phyloP scores from a whole-genome alignment of 2,888 invertebrate genomes.

The Tiliacea citrago region DNA sequence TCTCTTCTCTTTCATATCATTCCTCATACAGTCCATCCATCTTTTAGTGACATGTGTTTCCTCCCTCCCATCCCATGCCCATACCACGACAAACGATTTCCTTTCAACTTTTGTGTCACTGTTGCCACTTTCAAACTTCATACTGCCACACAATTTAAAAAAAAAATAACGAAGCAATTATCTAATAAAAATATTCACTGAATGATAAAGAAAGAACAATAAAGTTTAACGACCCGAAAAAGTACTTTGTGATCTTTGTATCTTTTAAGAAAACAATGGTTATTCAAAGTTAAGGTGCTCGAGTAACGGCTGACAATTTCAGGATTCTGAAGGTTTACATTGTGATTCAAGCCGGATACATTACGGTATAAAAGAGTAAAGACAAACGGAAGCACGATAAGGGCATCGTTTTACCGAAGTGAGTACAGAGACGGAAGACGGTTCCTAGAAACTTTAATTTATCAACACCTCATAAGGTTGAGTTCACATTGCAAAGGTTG shows the following conservation, averaged over 20 bases:
- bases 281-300: slow-evolving; percentile 21
- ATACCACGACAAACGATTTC: no score
- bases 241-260: slow-evolving; percentile 17
- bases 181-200: neutral
- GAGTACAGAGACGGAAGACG: neutral
- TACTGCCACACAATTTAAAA: neutral
- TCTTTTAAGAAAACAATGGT: slow-evolving; percentile 26
- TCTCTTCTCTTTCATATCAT: no score
- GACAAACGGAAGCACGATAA: neutral
- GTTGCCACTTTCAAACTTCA: no score
- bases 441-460: slow-evolving; percentile 31
- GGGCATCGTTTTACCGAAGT: slow-evolving; percentile 19
- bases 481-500: slow-evolving; percentile 15
- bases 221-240: slow-evolving; percentile 27
- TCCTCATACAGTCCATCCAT: no score
- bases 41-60: no score
- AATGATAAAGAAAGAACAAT: slow-evolving; percentile 3
- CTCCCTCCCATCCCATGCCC: no score
- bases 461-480: slow-evolving; percentile 1
- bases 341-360: slow-evolving; percentile 34
- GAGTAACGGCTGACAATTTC: neutral
- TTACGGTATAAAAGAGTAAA: slow-evolving; percentile 24
- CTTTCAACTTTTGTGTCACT: no score
- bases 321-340: slow-evolving; percentile 17
- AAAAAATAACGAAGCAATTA: neutral